phyloP scores from a whole-genome alignment of 1,140 invertebrate genomes.

The Steinernema khuongi region DNA sequence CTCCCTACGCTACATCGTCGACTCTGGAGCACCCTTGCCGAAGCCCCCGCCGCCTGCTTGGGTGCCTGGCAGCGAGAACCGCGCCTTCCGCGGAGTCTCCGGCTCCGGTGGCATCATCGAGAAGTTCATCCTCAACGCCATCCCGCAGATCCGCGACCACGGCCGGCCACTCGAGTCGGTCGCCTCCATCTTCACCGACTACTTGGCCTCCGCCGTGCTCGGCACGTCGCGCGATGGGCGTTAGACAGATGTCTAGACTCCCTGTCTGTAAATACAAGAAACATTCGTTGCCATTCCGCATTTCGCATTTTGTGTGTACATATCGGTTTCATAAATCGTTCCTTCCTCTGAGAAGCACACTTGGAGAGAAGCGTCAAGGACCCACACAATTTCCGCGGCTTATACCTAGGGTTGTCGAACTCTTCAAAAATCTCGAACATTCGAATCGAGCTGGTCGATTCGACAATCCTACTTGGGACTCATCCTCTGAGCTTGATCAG shows the following conservation, averaged over 20 bases:
- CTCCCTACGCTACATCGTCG: not conserved
- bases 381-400: too few relatives aligned
- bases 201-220: constrained; percentile 12
- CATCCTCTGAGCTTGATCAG: too few relatives aligned
- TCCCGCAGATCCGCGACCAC: constrained; percentile 51
- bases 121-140: constrained; percentile 58
- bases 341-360: not conserved
- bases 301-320: not conserved
- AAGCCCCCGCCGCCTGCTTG: constrained; percentile 54
- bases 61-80: constrained; percentile 56
- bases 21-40: constrained; percentile 50
- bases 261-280: not conserved
- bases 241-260: not conserved
- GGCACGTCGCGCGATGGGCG: not conserved
- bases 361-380: too few relatives aligned
- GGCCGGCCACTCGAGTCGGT: constrained; percentile 49
- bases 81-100: constrained; percentile 50
- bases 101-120: constrained; percentile 52
- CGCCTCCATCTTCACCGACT: constrained; percentile 53
- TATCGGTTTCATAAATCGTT: not conserved
- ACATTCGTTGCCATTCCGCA: not conserved
- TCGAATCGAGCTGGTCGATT: too few relatives aligned
- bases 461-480: too few relatives aligned
- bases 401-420: too few relatives aligned
- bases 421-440: too few relatives aligned